Evolutionary conservation across 2,888 invertebrate genomes (phyloP), one percentile per base, ranked within the genome.

Genomic region (Oscheius sp.): DNA sequence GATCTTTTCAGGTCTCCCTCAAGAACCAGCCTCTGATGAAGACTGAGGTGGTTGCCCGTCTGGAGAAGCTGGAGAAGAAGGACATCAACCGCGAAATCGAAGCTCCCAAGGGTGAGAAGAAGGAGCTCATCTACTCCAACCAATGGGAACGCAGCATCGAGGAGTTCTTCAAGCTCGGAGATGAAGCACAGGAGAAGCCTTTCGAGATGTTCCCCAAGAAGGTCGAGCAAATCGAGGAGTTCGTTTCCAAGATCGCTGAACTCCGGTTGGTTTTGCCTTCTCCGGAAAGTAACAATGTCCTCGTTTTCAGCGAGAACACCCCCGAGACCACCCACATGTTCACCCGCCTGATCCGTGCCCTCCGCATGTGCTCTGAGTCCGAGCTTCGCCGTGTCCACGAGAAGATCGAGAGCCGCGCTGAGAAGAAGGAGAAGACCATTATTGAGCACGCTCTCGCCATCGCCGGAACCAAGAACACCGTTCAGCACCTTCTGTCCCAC

Each of bases 401-500:
- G 27, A 56, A 73, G 25, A 18, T 76, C 74, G 75, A 75, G 68
- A 68, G 72, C 21, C 77, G 72, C 58, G 63, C 68, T 43, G 78
- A 80, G 27, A 69, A 74, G 58, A 76, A 76, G 71, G 75, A 73
- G 58, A 53, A 66, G 52, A 21, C 52, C 58, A 53, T 87, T 66
- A 77, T 85, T 46, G 75, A 76, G 63, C 76, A 82, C 73, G 80
- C 82, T 27, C 75, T 82, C 18, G 83, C 84, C 23, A 58, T 80
- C 45, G 79, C 85, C 29, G 85, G 83, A 76, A 83, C 85, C 56
- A 74, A 76, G 58, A 76, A 78, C 76, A 81, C 81, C 73, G 76
- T 85, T 58, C 77, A 82, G 43, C 76, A 81, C 68, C 56, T 43
- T 23, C 21, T 78, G 45, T 21, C 66, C 56, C 77, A 79, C 72